Conservation (phyloP, 2,888 invertebrate species). For the Trichogramma dendrolimi region DNA sequence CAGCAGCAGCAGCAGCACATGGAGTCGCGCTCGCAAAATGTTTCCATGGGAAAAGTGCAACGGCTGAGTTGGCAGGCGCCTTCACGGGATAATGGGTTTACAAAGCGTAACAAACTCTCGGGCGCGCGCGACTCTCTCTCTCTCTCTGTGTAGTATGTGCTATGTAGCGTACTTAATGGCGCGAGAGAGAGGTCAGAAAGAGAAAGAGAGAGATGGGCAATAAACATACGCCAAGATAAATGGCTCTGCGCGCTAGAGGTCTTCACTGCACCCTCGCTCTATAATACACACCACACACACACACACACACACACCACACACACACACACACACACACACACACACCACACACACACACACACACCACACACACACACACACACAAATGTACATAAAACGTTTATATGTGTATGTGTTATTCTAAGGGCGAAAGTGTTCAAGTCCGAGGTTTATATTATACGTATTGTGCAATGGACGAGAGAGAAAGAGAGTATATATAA, state of each 20-base stretch:
- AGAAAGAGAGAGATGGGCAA: constrained; percentile 42
- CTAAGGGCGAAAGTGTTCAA: constrained; percentile 30
- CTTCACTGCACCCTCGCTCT: too few relatives aligned
- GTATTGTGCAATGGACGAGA: background rate
- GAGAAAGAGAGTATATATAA: background rate
- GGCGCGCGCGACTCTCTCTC: constrained; percentile 35
- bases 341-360: too few relatives aligned
- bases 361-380: too few relatives aligned
- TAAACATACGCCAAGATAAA: constrained; percentile 52
- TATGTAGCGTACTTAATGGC: constrained; percentile 18
- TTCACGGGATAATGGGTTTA: constrained; percentile 50
- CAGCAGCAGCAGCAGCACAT: background rate
- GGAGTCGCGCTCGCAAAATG: constrained; percentile 3
- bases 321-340: too few relatives aligned
- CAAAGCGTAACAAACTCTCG: constrained; percentile 53
- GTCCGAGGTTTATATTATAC: too few relatives aligned
- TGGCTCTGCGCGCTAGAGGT: constrained; percentile 34
- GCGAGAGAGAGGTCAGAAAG: background rate
- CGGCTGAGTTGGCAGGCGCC: background rate
- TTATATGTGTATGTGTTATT: too few relatives aligned
- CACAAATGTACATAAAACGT: too few relatives aligned
- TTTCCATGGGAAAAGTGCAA: too few relatives aligned
- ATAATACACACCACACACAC: too few relatives aligned
- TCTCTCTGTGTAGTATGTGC: too few relatives aligned
- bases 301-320: too few relatives aligned